A percentile compares a stretch with the other conserved stretches of the same genome.
These are phyloP conservation scores for Anodontia alba DNA, from an alignment of 2,888 invertebrate species.

Conservation along the genomic window DNA sequence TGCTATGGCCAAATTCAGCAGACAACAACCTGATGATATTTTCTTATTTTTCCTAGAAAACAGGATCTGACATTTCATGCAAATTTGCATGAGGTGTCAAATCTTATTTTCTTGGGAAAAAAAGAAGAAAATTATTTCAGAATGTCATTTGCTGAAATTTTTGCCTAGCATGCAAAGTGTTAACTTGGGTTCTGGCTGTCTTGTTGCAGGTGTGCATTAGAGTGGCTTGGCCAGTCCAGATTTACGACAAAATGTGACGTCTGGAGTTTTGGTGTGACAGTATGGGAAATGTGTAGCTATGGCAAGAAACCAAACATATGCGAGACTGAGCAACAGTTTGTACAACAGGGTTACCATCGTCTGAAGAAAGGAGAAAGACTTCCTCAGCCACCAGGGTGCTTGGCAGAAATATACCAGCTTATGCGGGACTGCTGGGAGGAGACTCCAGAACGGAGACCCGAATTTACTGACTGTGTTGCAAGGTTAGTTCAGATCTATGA, in stretches of 20 bases:
- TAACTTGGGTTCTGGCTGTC: too few species aligned
- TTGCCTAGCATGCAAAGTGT: too few species aligned
- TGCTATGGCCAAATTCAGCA: too few species aligned
- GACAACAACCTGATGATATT: too few species aligned
- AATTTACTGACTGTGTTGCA: slow-evolving; percentile 23
- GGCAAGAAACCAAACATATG: slow-evolving; percentile 37
- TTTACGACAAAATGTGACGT: slow-evolving; percentile 50
- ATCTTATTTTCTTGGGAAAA: too few species aligned
- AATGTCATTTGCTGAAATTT: too few species aligned
- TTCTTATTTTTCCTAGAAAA: too few species aligned
- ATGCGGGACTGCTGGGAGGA: slow-evolving; percentile 46
- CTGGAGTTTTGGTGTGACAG: slow-evolving; percentile 57
- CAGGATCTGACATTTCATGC: too few species aligned
- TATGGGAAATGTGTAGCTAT: slow-evolving; percentile 59
- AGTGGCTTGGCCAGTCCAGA: slow-evolving; percentile 36
- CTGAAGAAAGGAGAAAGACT: slow-evolving; percentile 30
- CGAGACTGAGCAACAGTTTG: slow-evolving; percentile 19
- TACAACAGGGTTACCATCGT: not conserved
- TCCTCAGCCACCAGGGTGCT: slow-evolving; percentile 22
- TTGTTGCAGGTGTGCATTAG: slow-evolving; percentile 48
- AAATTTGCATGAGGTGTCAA: too few species aligned
- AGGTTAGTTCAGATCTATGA: too few species aligned
- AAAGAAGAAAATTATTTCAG: too few species aligned
- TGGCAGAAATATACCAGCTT: slow-evolving; percentile 24
- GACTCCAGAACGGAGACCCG: slow-evolving; percentile 25